These are phyloP conservation scores for Cepphus grylle DNA, from an alignment of 2,113 vertebrate genomes.

Conservation along the genomic window DNA sequence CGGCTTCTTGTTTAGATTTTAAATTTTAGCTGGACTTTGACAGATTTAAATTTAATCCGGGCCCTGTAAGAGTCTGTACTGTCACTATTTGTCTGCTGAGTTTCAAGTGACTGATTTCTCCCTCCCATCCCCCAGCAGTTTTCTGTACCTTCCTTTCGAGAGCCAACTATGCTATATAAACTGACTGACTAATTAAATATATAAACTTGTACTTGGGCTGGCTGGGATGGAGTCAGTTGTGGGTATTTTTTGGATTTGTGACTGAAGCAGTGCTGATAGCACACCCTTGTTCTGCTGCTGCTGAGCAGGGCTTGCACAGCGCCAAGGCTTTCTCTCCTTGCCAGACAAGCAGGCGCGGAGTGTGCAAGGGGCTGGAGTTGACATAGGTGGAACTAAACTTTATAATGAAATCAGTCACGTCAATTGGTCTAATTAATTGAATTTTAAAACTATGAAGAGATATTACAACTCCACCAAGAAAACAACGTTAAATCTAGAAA, in stretches of 20 bases:
- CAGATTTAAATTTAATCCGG: constrained; percentile 23
- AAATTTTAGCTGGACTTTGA: constrained; percentile 9
- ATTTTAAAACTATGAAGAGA: background rate
- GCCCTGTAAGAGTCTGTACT: background rate
- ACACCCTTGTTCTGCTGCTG: background rate
- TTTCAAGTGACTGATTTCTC: background rate
- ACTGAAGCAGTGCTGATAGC: background rate
- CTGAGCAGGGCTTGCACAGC: background rate
- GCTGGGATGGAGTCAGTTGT: background rate
- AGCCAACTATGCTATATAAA: background rate
- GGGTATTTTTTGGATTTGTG: background rate
- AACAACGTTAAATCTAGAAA: background rate
- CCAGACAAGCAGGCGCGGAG: background rate
- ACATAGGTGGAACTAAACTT: background rate
- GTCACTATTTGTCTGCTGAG: background rate
- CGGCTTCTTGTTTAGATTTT: constrained; percentile 20
- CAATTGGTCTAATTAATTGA: background rate
- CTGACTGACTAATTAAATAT: background rate
- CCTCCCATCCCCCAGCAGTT: background rate
- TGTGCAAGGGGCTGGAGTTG: background rate
- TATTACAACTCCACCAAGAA: background rate
- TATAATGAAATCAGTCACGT: background rate
- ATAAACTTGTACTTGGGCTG: background rate
- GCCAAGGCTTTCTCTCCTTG: background rate
- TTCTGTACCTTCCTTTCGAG: background rate